A percentile compares a stretch with the other conserved stretches of the same genome.
Evolutionary conservation across 2,113 vertebrate species (phyloP).

Genomic region (Athene noctua): DNA sequence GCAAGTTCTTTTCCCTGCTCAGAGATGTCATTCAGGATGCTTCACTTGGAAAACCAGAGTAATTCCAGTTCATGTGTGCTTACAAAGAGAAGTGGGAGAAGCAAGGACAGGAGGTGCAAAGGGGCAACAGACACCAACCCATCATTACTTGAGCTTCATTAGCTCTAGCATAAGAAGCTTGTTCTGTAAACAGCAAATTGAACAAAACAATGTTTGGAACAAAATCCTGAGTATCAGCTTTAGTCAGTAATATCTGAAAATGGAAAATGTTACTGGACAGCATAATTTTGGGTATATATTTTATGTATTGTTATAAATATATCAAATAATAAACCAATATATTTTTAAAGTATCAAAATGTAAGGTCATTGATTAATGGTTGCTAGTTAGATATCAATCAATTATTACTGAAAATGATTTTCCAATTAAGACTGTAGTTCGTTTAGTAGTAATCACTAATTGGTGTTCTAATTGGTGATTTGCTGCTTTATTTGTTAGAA

Average conservation of each 20-base stretch:
- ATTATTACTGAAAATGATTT: conserved; percentile 32
- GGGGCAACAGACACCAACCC: not conserved
- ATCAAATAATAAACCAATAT: not conserved
- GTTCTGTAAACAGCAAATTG: conserved; percentile 16
- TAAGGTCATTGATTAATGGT: not conserved
- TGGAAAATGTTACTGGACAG: fast-evolving
- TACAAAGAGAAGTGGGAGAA: not conserved
- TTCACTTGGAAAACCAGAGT: not conserved
- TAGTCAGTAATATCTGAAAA: not conserved
- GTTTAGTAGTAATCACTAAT: conserved; percentile 32
- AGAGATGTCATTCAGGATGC: not conserved
- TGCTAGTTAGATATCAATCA: conserved; percentile 8
- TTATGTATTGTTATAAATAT: not conserved
- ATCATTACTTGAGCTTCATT: not conserved
- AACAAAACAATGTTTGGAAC: not conserved
- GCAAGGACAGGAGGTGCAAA: not conserved
- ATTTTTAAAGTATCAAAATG: not conserved
- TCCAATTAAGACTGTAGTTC: conserved; percentile 18
- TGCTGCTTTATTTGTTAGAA: conserved; percentile 36
- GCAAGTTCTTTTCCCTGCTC: not conserved
- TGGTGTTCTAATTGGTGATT: conserved; percentile 56
- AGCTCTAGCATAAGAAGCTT: not conserved
- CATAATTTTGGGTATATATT: not conserved
- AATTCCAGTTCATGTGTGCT: not conserved
- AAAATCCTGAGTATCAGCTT: not conserved